Conservation (phyloP, 1,140 invertebrate genomes). For the Acromyrmex charruanus region DNA sequence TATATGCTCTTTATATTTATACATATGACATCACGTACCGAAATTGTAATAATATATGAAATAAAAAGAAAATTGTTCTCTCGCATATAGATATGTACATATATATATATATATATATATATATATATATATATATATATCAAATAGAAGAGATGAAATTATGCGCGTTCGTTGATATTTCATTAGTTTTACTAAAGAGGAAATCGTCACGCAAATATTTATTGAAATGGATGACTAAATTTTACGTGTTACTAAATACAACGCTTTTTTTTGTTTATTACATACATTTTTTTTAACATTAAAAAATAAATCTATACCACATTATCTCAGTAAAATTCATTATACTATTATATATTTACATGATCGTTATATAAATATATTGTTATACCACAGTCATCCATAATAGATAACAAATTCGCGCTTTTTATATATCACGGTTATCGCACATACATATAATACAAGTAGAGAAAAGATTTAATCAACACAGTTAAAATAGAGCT, state of each 20-base stretch:
- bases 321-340: slow-evolving; percentile 2
- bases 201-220: slow-evolving; percentile 20
- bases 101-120: neutral
- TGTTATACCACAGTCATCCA: neutral
- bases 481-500: too few species aligned
- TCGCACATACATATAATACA: neutral
- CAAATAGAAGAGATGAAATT: slow-evolving; percentile 61
- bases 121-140: too few species aligned
- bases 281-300: neutral
- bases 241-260: neutral
- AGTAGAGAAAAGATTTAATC: too few species aligned
- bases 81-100: neutral
- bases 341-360: neutral
- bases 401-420: slow-evolving; percentile 10
- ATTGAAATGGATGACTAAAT: neutral
- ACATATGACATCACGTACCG: neutral
- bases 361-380: neutral
- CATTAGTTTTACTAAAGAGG: slow-evolving; percentile 17
- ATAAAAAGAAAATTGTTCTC: slow-evolving; percentile 48
- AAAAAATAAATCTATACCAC: neutral
- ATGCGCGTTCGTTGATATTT: slow-evolving; percentile 4
- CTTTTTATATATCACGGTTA: slow-evolving; percentile 26
- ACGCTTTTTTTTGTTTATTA: slow-evolving; percentile 10
- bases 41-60: neutral
- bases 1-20: neutral